Conservation (phyloP, 2,888 invertebrate genomes). For the Leucoma salicis region DNA sequence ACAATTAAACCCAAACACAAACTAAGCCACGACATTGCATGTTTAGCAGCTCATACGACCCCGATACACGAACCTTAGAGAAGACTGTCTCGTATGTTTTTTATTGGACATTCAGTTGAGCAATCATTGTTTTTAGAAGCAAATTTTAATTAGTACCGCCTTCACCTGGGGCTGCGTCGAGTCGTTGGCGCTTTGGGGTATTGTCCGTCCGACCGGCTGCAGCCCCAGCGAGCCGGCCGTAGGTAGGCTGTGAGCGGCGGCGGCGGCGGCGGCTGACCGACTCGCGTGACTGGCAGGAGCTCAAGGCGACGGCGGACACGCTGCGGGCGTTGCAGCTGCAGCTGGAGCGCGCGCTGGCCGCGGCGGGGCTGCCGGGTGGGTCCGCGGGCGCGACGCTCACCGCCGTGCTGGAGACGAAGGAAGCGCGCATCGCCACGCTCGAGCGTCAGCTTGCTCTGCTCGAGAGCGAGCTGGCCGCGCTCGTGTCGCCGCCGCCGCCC, state of each 20-base stretch:
- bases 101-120: constrained; percentile 68
- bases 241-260: constrained; percentile 56
- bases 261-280: constrained; percentile 67
- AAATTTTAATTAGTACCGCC: constrained; percentile 57
- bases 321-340: constrained; percentile 91
- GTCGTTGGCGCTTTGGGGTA: constrained; percentile 40
- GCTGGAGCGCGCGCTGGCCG: constrained; percentile 87
- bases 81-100: constrained; percentile 69
- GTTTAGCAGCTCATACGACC: constrained; percentile 77
- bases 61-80: constrained; percentile 76
- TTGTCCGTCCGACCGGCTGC: constrained; percentile 36
- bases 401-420: constrained; percentile 92
- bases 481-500: constrained; percentile 75
- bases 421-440: constrained; percentile 92
- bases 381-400: constrained; percentile 86
- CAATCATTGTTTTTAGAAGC: constrained; percentile 63
- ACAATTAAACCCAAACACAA: constrained; percentile 64
- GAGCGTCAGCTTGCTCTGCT: constrained; percentile 92
- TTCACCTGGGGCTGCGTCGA: constrained; percentile 67
- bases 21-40: constrained; percentile 78
- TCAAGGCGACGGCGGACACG: constrained; percentile 92
- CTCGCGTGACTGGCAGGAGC: constrained; percentile 85
- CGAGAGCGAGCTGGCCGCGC: constrained; percentile 87
- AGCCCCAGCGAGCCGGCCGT: constrained; percentile 56
- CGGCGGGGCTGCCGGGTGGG: constrained; percentile 83